Conservation (phyloP, 2,888 invertebrate genomes). For the Drosophila borealis region DNA sequence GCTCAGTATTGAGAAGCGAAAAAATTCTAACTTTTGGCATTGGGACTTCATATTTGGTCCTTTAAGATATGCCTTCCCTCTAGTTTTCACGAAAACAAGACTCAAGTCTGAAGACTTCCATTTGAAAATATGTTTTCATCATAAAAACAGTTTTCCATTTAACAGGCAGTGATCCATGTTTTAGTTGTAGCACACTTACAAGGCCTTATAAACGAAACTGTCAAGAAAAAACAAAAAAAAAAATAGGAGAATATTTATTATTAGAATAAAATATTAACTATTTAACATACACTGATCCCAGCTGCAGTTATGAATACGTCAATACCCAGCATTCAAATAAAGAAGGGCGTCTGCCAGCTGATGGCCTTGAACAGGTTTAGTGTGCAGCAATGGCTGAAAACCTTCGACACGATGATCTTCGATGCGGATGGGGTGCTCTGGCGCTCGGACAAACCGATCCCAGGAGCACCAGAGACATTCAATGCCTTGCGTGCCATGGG, state of each 20-base stretch:
- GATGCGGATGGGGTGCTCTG: slow-evolving; percentile 63
- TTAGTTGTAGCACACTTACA: background rate
- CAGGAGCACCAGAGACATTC: slow-evolving; percentile 55
- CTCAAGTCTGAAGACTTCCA: no score
- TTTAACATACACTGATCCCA: background rate
- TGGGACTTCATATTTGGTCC: no score
- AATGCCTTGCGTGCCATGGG: slow-evolving; percentile 62
- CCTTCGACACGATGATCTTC: slow-evolving; percentile 54
- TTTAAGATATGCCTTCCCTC: no score
- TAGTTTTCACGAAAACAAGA: no score
- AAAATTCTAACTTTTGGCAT: no score
- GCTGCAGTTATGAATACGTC: slow-evolving; percentile 25
- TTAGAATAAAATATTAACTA: background rate
- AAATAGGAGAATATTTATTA: background rate
- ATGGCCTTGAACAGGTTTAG: slow-evolving; percentile 45
- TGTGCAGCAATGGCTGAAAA: slow-evolving; percentile 55
- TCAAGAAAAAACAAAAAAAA: background rate
- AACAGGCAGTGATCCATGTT: background rate
- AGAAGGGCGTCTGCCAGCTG: slow-evolving; percentile 52
- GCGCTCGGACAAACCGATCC: slow-evolving; percentile 22
- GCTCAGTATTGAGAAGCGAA: no score
- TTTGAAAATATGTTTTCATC: background rate
- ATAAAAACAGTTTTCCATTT: background rate
- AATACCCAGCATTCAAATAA: slow-evolving; percentile 17
- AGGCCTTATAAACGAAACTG: background rate